phyloP scores from a whole-genome alignment of 2,888 invertebrate genomes.

The Invenusta paracnida region DNA sequence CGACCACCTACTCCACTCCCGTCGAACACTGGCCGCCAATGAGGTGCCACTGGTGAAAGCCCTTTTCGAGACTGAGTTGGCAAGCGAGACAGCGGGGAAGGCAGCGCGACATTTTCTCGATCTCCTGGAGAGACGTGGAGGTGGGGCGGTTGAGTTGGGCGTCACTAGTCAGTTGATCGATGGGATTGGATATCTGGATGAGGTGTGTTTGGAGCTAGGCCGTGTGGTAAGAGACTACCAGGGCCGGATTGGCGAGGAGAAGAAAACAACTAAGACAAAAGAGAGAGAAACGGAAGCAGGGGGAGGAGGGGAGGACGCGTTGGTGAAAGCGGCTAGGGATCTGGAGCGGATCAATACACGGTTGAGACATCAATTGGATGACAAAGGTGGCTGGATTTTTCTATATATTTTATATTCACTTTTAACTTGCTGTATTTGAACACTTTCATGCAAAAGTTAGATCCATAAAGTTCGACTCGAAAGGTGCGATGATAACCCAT shows the following conservation, averaged over 20 bases:
- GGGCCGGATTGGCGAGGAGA: background rate
- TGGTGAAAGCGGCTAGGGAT: background rate
- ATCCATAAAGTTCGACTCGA: too few species aligned
- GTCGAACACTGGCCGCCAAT: background rate
- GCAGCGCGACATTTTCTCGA: background rate
- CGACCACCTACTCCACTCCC: background rate
- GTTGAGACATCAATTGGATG: background rate
- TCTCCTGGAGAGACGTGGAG: background rate
- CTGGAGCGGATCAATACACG: background rate
- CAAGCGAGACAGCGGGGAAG: background rate
- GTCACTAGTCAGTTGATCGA: background rate
- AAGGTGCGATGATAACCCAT: too few species aligned
- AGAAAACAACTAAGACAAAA: too few species aligned
- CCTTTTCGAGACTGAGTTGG: background rate
- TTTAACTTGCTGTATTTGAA: too few species aligned
- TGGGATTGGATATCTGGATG: background rate
- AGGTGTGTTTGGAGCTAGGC: background rate
- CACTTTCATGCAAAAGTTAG: too few species aligned
- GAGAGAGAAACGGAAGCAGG: background rate
- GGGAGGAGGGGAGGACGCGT: background rate
- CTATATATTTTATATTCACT: too few species aligned
- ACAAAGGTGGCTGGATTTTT: background rate
- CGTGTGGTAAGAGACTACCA: background rate
- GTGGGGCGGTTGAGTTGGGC: background rate
- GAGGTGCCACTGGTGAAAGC: background rate